phyloP scores from a whole-genome alignment of 2,888 invertebrate genomes.

The Meloe dianella region DNA sequence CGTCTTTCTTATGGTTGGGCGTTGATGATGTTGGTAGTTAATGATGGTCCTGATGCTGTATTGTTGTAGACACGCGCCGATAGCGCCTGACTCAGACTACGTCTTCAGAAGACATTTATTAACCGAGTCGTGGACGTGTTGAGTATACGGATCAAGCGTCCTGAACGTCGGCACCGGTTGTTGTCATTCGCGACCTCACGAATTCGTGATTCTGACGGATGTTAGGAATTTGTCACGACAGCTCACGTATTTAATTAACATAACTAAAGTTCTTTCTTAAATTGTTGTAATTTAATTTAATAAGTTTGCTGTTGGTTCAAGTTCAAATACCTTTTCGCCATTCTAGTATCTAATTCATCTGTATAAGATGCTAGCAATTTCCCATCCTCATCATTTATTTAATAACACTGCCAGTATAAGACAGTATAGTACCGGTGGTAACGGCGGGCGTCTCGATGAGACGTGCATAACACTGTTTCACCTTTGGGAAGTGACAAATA shows the following conservation, averaged over 20 bases:
- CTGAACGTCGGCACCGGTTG: conserved; percentile 16
- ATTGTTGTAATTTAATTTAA: conserved; percentile 47
- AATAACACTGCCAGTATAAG: conserved; percentile 20
- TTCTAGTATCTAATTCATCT: conserved; percentile 28
- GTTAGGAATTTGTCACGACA: conserved; percentile 52
- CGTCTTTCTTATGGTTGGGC: neutral
- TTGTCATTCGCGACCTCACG: conserved; percentile 36
- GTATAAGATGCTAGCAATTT: conserved; percentile 35
- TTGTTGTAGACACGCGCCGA: conserved; percentile 1
- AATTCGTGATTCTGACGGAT: conserved; percentile 51
- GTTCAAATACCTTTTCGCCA: conserved; percentile 9
- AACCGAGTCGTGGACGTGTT: conserved; percentile 41
- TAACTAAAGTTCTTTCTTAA: conserved; percentile 51
- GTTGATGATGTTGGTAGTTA: neutral
- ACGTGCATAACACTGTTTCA: conserved; percentile 34
- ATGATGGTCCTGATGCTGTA: neutral
- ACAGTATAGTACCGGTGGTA: neutral
- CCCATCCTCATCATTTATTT: conserved; percentile 42
- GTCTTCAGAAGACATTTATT: conserved; percentile 42
- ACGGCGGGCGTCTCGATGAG: conserved; percentile 26
- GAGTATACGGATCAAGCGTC: conserved; percentile 36
- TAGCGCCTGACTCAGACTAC: neutral
- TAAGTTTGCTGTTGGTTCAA: conserved; percentile 36
- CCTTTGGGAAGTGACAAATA: conserved; percentile 42
- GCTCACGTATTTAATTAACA: conserved; percentile 57